Conservation (phyloP, 1,140 invertebrate genomes). For the Ceratosolen solmsi region DNA sequence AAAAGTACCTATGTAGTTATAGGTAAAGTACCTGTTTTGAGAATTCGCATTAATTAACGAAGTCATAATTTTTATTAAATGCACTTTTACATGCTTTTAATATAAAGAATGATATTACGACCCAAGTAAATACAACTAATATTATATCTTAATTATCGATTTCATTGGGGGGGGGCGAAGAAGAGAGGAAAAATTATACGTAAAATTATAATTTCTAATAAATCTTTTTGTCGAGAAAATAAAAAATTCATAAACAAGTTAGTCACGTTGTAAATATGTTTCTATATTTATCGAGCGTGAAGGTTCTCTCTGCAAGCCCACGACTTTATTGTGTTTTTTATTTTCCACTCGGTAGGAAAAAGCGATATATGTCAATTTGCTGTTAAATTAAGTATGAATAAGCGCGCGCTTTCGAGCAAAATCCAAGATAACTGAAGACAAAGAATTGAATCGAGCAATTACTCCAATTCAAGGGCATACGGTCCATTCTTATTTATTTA, state of each 20-base stretch:
- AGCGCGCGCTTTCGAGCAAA: neutral
- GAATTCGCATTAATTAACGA: too few species aligned
- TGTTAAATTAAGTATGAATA: constrained; percentile 5
- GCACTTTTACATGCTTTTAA: too few species aligned
- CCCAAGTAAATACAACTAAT: too few species aligned
- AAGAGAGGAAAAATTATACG: neutral
- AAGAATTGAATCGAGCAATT: neutral
- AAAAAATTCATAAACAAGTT: neutral
- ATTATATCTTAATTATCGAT: too few species aligned
- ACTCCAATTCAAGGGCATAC: constrained; percentile 1
- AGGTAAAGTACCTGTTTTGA: too few species aligned
- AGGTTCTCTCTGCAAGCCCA: neutral
- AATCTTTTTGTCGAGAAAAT: neutral
- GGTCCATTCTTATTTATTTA: neutral
- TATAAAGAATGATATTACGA: too few species aligned
- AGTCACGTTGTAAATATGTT: neutral
- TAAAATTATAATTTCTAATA: neutral
- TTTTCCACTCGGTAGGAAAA: neutral
- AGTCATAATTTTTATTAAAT: too few species aligned
- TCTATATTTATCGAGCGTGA: constrained; percentile 9
- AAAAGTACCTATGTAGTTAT: too few species aligned
- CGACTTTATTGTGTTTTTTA: neutral
- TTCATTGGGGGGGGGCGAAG: too few species aligned
- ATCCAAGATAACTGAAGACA: neutral
- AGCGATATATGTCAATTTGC: neutral